Conservation (phyloP, 2,888 invertebrate species). For the Cheiracanthium punctorium region DNA sequence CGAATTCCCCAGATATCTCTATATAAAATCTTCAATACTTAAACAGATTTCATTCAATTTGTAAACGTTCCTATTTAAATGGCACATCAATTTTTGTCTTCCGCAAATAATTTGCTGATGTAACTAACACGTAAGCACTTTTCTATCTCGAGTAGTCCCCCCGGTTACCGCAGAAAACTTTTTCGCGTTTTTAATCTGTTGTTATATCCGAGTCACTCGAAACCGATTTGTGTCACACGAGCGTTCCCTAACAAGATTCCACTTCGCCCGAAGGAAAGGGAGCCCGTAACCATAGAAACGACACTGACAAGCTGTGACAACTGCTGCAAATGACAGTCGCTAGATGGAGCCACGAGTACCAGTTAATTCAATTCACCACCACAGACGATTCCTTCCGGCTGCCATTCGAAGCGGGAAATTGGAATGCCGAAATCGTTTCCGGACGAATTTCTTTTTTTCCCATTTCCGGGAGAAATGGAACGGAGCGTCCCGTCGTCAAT, state of each 20-base stretch:
- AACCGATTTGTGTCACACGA: not conserved
- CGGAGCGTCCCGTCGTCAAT: conserved; percentile 26
- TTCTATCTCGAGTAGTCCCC: not conserved
- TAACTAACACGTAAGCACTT: not conserved
- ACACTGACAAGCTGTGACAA: conserved; percentile 35
- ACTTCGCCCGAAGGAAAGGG: conserved; percentile 27
- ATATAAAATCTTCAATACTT: no score
- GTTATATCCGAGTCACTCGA: not conserved
- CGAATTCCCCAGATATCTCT: no score
- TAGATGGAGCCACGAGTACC: conserved; percentile 53
- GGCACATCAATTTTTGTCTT: no score
- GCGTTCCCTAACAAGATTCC: conserved; percentile 28
- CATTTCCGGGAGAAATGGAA: conserved; percentile 47
- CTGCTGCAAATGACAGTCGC: conserved; percentile 33
- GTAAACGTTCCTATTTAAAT: no score
- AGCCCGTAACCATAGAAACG: conserved; percentile 38
- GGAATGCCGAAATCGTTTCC: conserved; percentile 66
- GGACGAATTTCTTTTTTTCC: conserved; percentile 61
- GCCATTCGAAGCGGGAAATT: conserved; percentile 67
- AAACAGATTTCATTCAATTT: no score
- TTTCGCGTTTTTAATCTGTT: not conserved
- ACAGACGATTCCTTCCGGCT: conserved; percentile 45
- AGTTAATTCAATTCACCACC: conserved; percentile 60
- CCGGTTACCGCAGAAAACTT: not conserved
- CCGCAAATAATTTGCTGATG: no score